Evolutionary conservation across 2,797 vertebrate genomes (phyloP), one percentile per base, ranked within the genome.

Genomic region (Sebastes trivittatus): DNA sequence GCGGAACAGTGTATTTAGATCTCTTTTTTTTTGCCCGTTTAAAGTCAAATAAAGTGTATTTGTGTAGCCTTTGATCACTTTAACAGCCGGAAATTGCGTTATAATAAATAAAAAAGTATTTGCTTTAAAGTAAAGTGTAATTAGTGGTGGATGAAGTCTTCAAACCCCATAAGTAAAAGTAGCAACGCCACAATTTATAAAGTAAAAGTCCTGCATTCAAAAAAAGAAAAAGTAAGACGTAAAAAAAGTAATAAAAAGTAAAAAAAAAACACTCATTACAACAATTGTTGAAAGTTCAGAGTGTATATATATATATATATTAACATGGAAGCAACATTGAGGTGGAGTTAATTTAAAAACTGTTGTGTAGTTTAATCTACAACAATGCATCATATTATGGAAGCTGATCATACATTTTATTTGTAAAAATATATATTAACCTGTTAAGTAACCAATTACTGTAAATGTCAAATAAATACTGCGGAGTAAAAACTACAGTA

Each of bases 21-120:
- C 13, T 14, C 27, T 56, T 62, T 68, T 55, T 42, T 55, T 42
- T 13, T 46, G 14, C 56, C 23, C 7, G 6, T 55, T 32, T 5
- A 36, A 72, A 75, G 25, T 78, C 14, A 73, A 65, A 77, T 38
- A 4, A 81, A 66, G n/a, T 69, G 18, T 75, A 75, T 49, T 65
- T 54, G 30, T 29, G 13, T 8, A 61, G 29, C 20, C 42, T 72
- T 65, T 76, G 65, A 74, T 54, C 22, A 58, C 60, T 72, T 68
- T 46, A 61, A 62, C 6, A n/a, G 38, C 22, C 22, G 32, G 1
- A 52, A 14, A 75, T 13, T 22, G 14, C 25, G 32, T 61, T 11
- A 70, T 25, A 55, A 46, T 61, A 59, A 68, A 54, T 77, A 30
- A 32, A 72, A 16, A 80, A 22, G 7, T 38, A 58, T 66, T 60